These are phyloP conservation scores for Eueides isabella DNA, from an alignment of 1,140 invertebrate genomes.

Conservation along the genomic window DNA sequence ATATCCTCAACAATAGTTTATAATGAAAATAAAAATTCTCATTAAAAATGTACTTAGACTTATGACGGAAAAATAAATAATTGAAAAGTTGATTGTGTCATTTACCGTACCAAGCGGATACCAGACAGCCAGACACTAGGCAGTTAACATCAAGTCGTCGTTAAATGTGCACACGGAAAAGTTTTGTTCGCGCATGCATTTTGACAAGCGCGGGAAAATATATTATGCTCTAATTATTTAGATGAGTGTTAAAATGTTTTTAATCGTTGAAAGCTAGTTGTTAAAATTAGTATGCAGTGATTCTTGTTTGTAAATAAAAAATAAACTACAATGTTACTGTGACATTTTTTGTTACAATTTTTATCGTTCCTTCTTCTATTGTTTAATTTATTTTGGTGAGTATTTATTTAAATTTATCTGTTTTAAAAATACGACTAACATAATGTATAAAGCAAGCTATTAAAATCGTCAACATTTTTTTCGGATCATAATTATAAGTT, in stretches of 20 bases:
- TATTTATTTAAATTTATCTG: no score
- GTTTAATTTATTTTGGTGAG: constrained; percentile 14
- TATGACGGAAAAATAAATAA: constrained; percentile 35
- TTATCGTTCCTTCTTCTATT: not conserved
- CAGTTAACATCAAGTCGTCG: constrained; percentile 58
- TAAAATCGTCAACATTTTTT: no score
- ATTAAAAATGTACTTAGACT: constrained; percentile 1
- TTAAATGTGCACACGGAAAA: constrained; percentile 63
- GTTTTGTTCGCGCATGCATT: constrained; percentile 49
- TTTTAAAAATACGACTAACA: no score
- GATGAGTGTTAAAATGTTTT: not conserved
- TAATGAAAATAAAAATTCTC: constrained; percentile 7
- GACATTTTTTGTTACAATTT: constrained; percentile 4
- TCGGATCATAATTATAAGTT: no score
- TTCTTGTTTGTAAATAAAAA: constrained; percentile 7
- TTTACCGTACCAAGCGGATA: constrained; percentile 5
- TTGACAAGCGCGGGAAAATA: constrained; percentile 51
- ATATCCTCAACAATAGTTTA: not conserved
- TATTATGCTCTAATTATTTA: constrained; percentile 9
- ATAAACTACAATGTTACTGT: not conserved
- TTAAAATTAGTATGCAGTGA: not conserved
- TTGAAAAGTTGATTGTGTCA: constrained; percentile 31
- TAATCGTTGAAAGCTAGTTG: not conserved
- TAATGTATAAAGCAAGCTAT: no score
- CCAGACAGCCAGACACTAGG: constrained; percentile 24